Percentiles rank a stretch among this genome's conserved stretches.
Conservation (phyloP, 2,888 invertebrate genomes). For the Lissocephala sabroskyi region DNA sequence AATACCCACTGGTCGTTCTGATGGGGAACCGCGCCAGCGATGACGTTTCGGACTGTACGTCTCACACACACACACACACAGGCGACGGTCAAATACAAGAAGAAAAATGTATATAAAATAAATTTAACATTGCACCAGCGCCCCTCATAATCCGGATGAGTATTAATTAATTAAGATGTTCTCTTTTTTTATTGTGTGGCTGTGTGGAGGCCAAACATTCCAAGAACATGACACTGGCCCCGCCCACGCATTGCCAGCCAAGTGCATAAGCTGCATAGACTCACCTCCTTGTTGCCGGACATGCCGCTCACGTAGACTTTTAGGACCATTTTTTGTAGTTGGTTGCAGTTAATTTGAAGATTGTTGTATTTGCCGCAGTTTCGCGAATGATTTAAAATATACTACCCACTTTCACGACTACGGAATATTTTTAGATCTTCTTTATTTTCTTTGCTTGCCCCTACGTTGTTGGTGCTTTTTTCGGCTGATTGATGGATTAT, state of each 20-base stretch:
- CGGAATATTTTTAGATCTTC: constrained; percentile 58
- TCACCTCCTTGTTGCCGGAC: constrained; percentile 95
- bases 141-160: background rate
- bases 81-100: constrained; percentile 1
- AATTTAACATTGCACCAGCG: constrained; percentile 25
- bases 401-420: constrained; percentile 42
- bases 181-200: constrained; percentile 18
- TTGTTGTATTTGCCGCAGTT: constrained; percentile 18
- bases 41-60: constrained; percentile 44
- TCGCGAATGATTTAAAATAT: constrained; percentile 30
- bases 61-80: constrained; percentile 16
- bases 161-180: constrained; percentile 9
- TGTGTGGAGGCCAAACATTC: constrained; percentile 38
- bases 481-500: no score
- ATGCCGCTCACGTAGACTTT: constrained; percentile 94
- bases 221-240: constrained; percentile 49
- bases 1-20: constrained; percentile 51
- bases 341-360: constrained; percentile 28
- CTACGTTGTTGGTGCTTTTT: constrained; percentile 20
- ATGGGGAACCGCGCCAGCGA: constrained; percentile 14
- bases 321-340: constrained; percentile 81
- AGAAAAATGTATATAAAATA: constrained; percentile 19
- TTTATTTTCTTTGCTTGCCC: constrained; percentile 26
- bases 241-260: constrained; percentile 25
- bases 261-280: no score